Evolutionary conservation across 2,797 vertebrate species (phyloP), one percentile per base, ranked within the genome.

Genomic region (Dendrocincla tyrannina): DNA sequence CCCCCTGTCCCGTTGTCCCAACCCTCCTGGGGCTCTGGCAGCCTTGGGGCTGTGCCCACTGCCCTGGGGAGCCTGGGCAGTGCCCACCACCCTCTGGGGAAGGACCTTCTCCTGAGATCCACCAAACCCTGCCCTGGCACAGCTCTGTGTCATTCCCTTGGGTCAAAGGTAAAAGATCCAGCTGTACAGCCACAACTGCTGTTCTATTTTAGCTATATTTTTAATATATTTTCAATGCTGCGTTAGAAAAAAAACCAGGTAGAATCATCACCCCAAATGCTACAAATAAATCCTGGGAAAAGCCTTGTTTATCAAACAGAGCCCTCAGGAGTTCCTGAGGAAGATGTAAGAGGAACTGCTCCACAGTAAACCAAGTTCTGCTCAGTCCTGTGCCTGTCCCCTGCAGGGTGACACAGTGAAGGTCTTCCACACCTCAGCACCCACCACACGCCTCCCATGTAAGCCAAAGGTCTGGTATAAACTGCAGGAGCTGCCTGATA

Each of bases 41-140:
- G 55, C 41, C 25, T 17, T 0, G 1, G 42, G 30, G 0, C 5
- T 0, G 17, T 63, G 56, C 0, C 4, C 63, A 63, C 5, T 58
- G 5, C 55, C 70, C 41, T 68, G 62, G 12, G 33, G 30, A 74
- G 30, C 62, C 53, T 67, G 60, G 9, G 8, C 52, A 74, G 53
- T 22, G 68, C 53, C 60, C 22, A 68, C 18, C 27, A 42, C 7
- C 27, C 32, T 75, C 18, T 49, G 63, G 11, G 13, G 15, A 76
- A 37, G 18, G 56, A 11, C 17, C 6, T 69, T 69, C 4, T 0
- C 56, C 72, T 11, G 1, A 64, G 0, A 2, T 11, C 50, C 79
- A 44, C n/a, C 37, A 1, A 5, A 63, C 1, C 11, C 11, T 17
- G 1, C 35, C 24, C 56, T 30, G 64, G 0, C 37, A 52, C 44